Evolutionary conservation across 2,797 vertebrate genomes (phyloP).

Genomic region (Molossus molossus): DNA sequence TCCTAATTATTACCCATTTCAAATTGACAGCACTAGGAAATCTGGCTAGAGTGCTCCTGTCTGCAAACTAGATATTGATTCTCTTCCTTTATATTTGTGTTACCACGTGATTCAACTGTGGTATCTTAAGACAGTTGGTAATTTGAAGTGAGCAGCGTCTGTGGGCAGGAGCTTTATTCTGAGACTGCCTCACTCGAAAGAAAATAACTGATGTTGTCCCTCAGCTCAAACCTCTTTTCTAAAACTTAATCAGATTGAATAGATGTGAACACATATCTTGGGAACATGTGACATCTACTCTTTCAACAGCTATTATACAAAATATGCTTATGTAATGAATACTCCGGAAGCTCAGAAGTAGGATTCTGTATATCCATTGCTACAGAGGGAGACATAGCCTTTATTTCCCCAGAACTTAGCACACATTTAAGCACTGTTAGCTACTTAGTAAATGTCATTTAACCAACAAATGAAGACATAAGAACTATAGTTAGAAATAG

Average conservation of each 20-base stretch:
- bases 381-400: neutral
- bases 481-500: neutral
- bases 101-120: neutral
- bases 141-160: neutral
- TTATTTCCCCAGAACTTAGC: neutral
- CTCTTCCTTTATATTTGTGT: neutral
- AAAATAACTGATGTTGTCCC: neutral
- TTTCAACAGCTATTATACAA: neutral
- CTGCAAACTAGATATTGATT: conserved; percentile 63
- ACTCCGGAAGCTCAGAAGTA: neutral
- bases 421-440: neutral
- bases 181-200: neutral
- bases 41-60: neutral
- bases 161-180: neutral
- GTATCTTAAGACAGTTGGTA: conserved; percentile 11
- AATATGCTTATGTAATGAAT: conserved; percentile 1
- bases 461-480: neutral
- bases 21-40: neutral
- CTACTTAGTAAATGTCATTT: neutral
- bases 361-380: neutral
- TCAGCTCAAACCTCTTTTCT: neutral
- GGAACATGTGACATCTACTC: neutral
- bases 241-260: neutral
- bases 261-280: neutral
- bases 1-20: neutral